Evolutionary conservation across 37 sponge, comb jelly and placozoan genomes (phyloP).

Genomic region (Chondrilla cf. caribensis): DNA sequence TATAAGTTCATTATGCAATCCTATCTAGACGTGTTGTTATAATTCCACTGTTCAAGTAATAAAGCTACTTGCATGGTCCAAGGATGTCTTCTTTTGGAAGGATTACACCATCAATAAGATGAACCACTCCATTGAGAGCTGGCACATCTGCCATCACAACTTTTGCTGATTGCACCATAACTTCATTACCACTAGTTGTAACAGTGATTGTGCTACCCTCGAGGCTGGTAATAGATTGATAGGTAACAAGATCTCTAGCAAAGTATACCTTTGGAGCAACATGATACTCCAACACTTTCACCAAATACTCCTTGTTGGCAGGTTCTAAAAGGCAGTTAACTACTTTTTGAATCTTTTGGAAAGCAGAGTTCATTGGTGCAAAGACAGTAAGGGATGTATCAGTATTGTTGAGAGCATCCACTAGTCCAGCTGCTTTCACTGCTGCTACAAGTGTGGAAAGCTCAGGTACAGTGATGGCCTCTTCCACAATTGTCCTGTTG

Average conservation of each 20-base stretch:
- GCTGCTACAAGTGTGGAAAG: background rate
- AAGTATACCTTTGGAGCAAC: background rate
- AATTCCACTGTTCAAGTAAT: too few relatives aligned
- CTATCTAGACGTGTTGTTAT: too few relatives aligned
- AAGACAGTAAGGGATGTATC: conserved; percentile 1
- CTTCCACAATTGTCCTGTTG: background rate
- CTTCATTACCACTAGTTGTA: background rate
- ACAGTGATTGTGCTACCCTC: background rate
- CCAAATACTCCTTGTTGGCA: background rate
- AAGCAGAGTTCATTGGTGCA: background rate
- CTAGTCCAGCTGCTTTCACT: background rate
- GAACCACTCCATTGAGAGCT: conserved; percentile 1
- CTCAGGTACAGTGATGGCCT: background rate
- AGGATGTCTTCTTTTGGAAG: background rate
- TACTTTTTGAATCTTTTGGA: background rate
- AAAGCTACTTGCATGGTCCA: too few relatives aligned
- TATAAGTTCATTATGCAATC: too few relatives aligned
- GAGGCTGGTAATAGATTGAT: background rate
- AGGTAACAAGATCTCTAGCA: background rate
- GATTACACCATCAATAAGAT: background rate
- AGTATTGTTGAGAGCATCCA: background rate
- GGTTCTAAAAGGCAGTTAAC: background rate
- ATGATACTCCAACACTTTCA: background rate
- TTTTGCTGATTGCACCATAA: background rate
- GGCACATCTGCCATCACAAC: background rate